Evolutionary conservation across 2,113 vertebrate species (phyloP).

Genomic region (Burhinus bistriatus): DNA sequence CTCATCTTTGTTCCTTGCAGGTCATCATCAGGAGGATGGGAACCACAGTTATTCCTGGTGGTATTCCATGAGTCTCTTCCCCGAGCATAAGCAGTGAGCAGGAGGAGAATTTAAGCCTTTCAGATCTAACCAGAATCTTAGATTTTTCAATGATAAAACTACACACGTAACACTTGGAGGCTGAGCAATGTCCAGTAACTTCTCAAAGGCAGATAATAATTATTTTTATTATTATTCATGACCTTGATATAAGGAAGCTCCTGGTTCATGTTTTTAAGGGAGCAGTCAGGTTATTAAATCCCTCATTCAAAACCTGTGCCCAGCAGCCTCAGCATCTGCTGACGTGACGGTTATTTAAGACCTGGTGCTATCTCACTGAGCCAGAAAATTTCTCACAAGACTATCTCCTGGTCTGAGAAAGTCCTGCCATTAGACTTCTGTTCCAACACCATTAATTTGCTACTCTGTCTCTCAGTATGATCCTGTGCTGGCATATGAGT

Average conservation of each 20-base stretch:
- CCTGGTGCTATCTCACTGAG: not conserved
- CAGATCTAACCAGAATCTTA: not conserved
- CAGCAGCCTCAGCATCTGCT: not conserved
- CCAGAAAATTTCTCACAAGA: not conserved
- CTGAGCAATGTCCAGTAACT: not conserved
- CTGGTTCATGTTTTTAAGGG: not conserved
- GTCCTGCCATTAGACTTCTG: not conserved
- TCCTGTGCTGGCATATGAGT: not conserved
- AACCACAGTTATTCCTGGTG: not conserved
- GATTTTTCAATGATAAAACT: not conserved
- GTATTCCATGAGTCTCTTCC: not conserved
- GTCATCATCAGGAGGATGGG: not conserved
- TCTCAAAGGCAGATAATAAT: not conserved
- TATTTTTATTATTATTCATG: too few species aligned
- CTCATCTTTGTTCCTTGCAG: not conserved
- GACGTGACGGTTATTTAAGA: not conserved
- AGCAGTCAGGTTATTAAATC: not conserved
- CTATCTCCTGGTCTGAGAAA: not conserved
- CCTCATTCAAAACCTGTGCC: not conserved
- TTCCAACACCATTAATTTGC: not conserved
- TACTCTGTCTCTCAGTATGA: not conserved
- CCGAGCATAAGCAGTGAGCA: not conserved
- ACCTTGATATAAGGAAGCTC: not conserved
- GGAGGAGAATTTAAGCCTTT: not conserved
- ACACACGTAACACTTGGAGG: not conserved